phyloP scores from a whole-genome alignment of 2,113 vertebrate genomes.

The Lycaon pictus region DNA sequence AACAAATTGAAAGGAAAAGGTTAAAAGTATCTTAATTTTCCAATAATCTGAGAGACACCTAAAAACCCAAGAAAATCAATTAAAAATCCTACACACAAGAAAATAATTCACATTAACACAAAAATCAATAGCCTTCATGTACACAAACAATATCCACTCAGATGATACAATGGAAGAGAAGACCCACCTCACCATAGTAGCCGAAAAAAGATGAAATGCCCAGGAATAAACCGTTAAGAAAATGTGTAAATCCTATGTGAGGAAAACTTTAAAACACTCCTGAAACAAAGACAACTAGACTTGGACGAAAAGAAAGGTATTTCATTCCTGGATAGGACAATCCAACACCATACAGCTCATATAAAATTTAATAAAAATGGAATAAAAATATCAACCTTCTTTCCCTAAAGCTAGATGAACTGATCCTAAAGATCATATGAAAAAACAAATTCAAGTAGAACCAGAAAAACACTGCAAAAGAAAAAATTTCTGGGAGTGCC shows the following conservation, averaged over 20 bases:
- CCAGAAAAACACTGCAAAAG: neutral
- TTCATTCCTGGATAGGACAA: neutral
- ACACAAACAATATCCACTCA: neutral
- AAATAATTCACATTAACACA: slow-evolving; percentile 25
- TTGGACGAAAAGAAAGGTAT: neutral
- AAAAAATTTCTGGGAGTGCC: neutral
- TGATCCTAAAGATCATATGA: neutral
- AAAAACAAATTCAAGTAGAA: neutral
- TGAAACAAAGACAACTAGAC: neutral
- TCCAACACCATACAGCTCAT: neutral
- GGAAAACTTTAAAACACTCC: neutral
- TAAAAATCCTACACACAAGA: neutral
- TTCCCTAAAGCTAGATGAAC: neutral
- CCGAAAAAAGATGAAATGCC: neutral
- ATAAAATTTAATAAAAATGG: slow-evolving; percentile 28
- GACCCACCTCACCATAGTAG: neutral
- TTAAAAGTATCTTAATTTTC: slow-evolving; percentile 11
- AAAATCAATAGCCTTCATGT: neutral
- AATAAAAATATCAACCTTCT: neutral
- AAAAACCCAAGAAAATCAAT: neutral
- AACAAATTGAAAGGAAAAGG: neutral
- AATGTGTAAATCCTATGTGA: neutral
- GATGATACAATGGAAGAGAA: neutral
- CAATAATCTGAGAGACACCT: neutral
- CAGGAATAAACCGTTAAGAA: neutral